phyloP scores from a whole-genome alignment of 2,113 vertebrate species.

The Amphiprion percula region DNA sequence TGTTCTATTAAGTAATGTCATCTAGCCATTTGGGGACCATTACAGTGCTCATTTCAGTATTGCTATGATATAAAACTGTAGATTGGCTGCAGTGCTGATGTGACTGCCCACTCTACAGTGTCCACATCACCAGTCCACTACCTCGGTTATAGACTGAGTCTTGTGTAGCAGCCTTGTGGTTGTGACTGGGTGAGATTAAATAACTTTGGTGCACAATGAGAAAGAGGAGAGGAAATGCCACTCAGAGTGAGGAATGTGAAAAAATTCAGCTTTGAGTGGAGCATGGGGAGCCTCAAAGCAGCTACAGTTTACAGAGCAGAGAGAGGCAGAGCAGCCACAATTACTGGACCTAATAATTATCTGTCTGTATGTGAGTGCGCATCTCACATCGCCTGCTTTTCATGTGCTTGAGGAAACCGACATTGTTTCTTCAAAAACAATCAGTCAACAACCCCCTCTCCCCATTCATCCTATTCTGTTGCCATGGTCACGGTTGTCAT shows the following conservation, averaged over 20 bases:
- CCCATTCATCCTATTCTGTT: constrained; percentile 34
- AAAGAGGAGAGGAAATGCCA: constrained; percentile 34
- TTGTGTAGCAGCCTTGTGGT: not conserved
- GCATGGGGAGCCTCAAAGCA: not conserved
- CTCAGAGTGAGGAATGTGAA: constrained; percentile 33
- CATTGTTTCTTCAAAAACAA: constrained; percentile 8
- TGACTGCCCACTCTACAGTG: not conserved
- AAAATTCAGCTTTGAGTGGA: constrained; percentile 25
- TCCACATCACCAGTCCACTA: not conserved
- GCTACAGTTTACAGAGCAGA: not conserved
- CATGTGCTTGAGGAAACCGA: constrained; percentile 1
- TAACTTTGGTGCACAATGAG: constrained; percentile 2
- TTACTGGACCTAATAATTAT: not conserved
- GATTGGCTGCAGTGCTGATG: not conserved
- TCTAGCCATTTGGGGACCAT: not conserved
- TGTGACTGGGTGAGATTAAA: constrained; percentile 1
- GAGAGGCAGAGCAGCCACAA: not conserved
- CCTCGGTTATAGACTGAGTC: not conserved
- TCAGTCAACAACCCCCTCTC: constrained; percentile 4
- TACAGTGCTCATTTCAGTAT: not conserved
- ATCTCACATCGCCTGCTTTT: not conserved
- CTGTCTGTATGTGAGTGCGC: not conserved
- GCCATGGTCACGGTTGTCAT: constrained; percentile 58
- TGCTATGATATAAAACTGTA: not conserved
- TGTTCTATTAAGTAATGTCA: not conserved